Evolutionary conservation across 2,888 invertebrate genomes (phyloP).

Genomic region (Oscheius sp.): DNA sequence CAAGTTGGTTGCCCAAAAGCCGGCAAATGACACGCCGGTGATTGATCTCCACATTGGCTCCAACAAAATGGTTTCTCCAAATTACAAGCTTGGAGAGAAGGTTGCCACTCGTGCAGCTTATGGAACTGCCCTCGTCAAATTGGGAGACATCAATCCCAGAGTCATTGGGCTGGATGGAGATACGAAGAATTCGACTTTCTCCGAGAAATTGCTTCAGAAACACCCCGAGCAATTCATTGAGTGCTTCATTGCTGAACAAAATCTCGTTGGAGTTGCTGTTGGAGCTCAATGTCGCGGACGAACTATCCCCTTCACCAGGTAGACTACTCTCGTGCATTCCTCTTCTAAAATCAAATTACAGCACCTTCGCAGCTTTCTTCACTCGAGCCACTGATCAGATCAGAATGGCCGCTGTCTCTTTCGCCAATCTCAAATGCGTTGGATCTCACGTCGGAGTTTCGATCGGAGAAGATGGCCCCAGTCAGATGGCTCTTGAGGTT

Average conservation of each 20-base stretch:
- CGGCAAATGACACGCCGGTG: conserved; percentile 60
- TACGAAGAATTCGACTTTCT: conserved; percentile 97
- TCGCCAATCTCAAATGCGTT: conserved; percentile 93
- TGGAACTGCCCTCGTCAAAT: conserved; percentile 89
- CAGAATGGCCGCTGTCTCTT: conserved; percentile 98
- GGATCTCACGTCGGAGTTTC: conserved; percentile 93
- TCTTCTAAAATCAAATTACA: conserved; percentile 79
- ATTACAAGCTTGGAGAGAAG: conserved; percentile 78
- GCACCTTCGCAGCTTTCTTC: conserved; percentile 97
- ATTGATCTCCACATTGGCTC: conserved; percentile 47
- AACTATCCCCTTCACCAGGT: conserved; percentile 84
- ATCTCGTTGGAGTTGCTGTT: conserved; percentile 82
- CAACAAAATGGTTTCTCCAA: conserved; percentile 77
- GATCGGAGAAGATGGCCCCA: conserved; percentile 82
- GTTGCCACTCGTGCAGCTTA: conserved; percentile 92
- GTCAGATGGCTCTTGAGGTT: conserved; percentile 99
- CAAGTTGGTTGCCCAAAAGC: conserved; percentile 58
- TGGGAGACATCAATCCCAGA: conserved; percentile 78
- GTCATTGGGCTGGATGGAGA: conserved; percentile 94
- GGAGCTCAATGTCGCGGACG: conserved; percentile 92
- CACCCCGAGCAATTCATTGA: conserved; percentile 84
- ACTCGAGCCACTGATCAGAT: conserved; percentile 96
- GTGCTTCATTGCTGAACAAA: conserved; percentile 97
- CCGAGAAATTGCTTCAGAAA: conserved; percentile 84
- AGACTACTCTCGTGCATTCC: background rate